phyloP scores from a whole-genome alignment of 2,797 vertebrate genomes.

The Chelon auratus region DNA sequence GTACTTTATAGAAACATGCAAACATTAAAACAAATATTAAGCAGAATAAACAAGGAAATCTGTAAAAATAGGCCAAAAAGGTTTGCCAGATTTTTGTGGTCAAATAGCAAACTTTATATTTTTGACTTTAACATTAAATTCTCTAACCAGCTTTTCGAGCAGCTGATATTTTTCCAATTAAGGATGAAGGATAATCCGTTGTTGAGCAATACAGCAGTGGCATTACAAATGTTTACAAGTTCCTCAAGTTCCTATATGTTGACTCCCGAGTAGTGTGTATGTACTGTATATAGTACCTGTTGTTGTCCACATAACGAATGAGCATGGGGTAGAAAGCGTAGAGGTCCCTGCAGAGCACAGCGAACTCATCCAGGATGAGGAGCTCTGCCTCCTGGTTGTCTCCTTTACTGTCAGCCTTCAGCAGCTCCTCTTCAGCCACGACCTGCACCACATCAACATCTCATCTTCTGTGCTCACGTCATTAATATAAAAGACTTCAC shows the following conservation, averaged over 20 bases:
- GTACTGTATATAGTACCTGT: conserved; percentile 85
- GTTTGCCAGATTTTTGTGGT: background rate
- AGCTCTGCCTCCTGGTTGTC: conserved; percentile 98
- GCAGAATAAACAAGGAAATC: background rate
- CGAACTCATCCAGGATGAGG: conserved; percentile 96
- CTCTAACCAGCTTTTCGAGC: too few species aligned
- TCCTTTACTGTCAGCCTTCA: conserved; percentile 91
- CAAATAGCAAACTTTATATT: too few species aligned
- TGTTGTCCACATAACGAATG: conserved; percentile 97
- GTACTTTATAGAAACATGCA: background rate
- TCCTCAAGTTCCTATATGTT: too few species aligned
- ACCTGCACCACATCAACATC: conserved; percentile 73
- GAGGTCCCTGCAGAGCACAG: conserved; percentile 95
- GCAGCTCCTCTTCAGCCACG: conserved; percentile 93
- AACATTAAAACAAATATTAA: background rate
- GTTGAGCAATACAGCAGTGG: too few species aligned
- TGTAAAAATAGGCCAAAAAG: background rate
- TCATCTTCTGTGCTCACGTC: conserved; percentile 11
- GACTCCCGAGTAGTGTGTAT: background rate
- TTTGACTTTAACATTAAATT: too few species aligned
- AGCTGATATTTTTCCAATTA: too few species aligned
- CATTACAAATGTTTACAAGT: too few species aligned
- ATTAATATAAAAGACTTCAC: background rate
- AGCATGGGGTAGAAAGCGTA: conserved; percentile 99
- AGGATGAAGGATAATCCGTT: background rate